Evolutionary conservation across 2,113 vertebrate species (phyloP).

Genomic region (Enhydra lutris): DNA sequence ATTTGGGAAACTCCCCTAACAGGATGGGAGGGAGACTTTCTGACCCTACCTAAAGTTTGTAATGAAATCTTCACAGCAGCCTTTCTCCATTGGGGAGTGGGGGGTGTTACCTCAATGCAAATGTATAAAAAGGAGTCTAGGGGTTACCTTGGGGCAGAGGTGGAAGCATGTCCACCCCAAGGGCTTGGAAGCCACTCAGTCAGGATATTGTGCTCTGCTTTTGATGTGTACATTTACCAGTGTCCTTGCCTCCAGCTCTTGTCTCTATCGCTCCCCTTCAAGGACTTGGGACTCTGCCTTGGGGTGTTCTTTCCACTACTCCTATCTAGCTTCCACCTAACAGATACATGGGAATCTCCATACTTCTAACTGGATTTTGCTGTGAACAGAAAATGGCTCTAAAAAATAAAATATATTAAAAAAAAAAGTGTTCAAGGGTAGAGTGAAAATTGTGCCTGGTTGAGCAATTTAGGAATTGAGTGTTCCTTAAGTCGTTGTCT

Average conservation of each 20-base stretch:
- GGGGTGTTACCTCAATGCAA: background rate
- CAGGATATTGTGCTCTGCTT: background rate
- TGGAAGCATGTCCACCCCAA: background rate
- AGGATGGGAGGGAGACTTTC: background rate
- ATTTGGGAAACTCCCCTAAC: background rate
- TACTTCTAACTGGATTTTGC: background rate
- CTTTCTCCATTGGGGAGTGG: background rate
- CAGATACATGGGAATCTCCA: background rate
- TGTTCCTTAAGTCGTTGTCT: background rate
- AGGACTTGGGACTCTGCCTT: background rate
- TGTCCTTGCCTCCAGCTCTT: background rate
- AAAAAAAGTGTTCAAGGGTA: background rate
- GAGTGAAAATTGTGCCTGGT: background rate
- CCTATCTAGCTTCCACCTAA: background rate
- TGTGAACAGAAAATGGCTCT: background rate
- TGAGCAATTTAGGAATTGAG: background rate
- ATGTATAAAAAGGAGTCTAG: background rate
- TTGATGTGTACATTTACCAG: background rate
- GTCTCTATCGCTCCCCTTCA: background rate
- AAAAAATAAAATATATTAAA: background rate
- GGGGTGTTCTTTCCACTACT: background rate
- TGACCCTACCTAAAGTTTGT: background rate
- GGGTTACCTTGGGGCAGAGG: background rate
- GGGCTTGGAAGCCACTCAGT: background rate
- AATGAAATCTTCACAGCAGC: background rate